Evolutionary conservation across 2,797 vertebrate species (phyloP), one percentile per base, ranked within the genome.

Genomic region (Thunnus albacares): DNA sequence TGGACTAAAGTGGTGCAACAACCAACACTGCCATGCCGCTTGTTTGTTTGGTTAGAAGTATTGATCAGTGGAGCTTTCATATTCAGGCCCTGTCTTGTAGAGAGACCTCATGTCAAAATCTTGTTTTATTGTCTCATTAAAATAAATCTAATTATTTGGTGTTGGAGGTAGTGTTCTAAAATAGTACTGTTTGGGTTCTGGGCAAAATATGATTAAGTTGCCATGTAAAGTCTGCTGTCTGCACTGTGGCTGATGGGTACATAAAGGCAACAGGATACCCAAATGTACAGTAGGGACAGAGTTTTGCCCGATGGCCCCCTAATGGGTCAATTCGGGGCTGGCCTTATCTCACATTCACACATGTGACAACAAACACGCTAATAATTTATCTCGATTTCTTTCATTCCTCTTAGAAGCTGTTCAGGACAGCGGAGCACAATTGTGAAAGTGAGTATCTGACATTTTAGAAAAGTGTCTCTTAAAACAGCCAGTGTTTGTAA

Each of bases 141-240:
- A 38, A 38, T 38, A 11, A 38, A 38, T 3, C 2, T 3, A 11
- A 38, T 38, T 38, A 38, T 38, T 38, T 38, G 11, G 9, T 12
- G 30, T 33, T 33, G 30, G 30, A 6, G 30, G 30, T 5, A 6
- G 30, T 6, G 28, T 30, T 30, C 28, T 5, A 33, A 33, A 33
- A 11, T 38, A 38, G 11, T 38, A 3, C 38, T 38, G 38, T 3
- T 38, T 38, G 3, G 13, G 26, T 47, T 75, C 15, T 17, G 52
- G 53, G 58, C 64, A 49, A 66, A 60, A 57, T 26, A 53, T 67
- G 63, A 73, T 49, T 28, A 64, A 35, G 72, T 30, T 71, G 65
- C 49, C 64, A 1, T 57, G 71, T 17, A 17, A 38, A 38, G 9
- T 12, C 38, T 11, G 38, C 10, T 38, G 38, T 38, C 2, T 38